Evolutionary conservation across 2,888 invertebrate genomes (phyloP).

Genomic region (Galerucella nymphaeae): DNA sequence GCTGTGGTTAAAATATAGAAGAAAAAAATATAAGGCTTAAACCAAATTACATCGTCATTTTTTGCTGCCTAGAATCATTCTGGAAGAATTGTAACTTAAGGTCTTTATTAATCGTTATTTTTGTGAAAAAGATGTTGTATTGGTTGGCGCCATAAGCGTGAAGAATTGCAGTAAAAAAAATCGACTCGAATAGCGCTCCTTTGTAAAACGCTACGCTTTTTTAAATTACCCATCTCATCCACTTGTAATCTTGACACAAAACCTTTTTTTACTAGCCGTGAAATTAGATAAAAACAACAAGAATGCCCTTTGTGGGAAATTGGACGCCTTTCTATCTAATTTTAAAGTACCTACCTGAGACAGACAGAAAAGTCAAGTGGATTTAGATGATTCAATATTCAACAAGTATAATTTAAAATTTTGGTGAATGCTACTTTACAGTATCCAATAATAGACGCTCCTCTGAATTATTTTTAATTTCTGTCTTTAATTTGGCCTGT

Average conservation of each 20-base stretch:
- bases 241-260: constrained; percentile 50
- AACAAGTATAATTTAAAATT: background rate
- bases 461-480: too few species aligned
- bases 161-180: constrained; percentile 28
- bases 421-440: background rate
- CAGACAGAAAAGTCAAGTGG: constrained; percentile 8
- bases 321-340: constrained; percentile 26
- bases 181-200: constrained; percentile 36
- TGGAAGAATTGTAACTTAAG: constrained; percentile 3
- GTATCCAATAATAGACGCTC: background rate
- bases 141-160: constrained; percentile 43
- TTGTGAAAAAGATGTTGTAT: constrained; percentile 30
- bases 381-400: constrained; percentile 28
- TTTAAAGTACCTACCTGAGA: constrained; percentile 31
- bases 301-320: constrained; percentile 41
- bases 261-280: constrained; percentile 51
- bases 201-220: constrained; percentile 43
- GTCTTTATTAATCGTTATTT: constrained; percentile 26
- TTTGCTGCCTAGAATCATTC: background rate
- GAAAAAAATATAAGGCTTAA: too few species aligned
- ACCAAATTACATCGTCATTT: background rate
- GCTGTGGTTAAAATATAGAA: too few species aligned
- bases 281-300: constrained; percentile 48
- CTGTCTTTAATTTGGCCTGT: too few species aligned
- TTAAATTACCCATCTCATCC: constrained; percentile 49